Percentiles rank a stretch among this genome's conserved stretches.
Conservation (phyloP, 2,888 invertebrate genomes). For the Parnassius mnemosyne region DNA sequence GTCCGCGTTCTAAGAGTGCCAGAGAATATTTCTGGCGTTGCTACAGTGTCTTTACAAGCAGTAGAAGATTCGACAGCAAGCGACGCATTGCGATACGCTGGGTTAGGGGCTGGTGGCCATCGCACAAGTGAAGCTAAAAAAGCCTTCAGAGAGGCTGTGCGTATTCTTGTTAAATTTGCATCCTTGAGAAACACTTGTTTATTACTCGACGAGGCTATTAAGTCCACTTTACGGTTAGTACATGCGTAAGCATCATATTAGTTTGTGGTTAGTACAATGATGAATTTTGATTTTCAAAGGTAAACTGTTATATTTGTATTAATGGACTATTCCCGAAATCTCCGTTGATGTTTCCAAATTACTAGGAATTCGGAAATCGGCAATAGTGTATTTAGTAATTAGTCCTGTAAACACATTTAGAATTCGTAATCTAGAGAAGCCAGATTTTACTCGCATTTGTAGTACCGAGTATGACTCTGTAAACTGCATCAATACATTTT, state of each 20-base stretch:
- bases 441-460: too few relatives aligned
- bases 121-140: slow-evolving; percentile 67
- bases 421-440: too few relatives aligned
- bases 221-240: slow-evolving; percentile 60
- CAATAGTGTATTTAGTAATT: too few relatives aligned
- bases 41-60: slow-evolving; percentile 59
- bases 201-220: slow-evolving; percentile 59
- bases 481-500: too few relatives aligned
- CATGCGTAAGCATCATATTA: too few relatives aligned
- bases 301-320: too few relatives aligned
- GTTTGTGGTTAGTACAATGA: slow-evolving; percentile 40
- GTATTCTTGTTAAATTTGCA: slow-evolving; percentile 72
- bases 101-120: slow-evolving; percentile 67
- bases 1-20: slow-evolving; percentile 60
- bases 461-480: too few relatives aligned
- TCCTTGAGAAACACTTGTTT: slow-evolving; percentile 69
- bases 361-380: too few relatives aligned
- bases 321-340: too few relatives aligned
- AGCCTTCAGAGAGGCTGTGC: slow-evolving; percentile 62
- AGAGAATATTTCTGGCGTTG: slow-evolving; percentile 70
- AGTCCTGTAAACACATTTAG: too few relatives aligned
- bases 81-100: slow-evolving; percentile 61
- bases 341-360: too few relatives aligned
- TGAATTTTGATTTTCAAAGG: too few relatives aligned
- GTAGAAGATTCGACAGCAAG: slow-evolving; percentile 58